phyloP scores from a whole-genome alignment of 1,140 invertebrate species.

The Steinernema khuongi region DNA sequence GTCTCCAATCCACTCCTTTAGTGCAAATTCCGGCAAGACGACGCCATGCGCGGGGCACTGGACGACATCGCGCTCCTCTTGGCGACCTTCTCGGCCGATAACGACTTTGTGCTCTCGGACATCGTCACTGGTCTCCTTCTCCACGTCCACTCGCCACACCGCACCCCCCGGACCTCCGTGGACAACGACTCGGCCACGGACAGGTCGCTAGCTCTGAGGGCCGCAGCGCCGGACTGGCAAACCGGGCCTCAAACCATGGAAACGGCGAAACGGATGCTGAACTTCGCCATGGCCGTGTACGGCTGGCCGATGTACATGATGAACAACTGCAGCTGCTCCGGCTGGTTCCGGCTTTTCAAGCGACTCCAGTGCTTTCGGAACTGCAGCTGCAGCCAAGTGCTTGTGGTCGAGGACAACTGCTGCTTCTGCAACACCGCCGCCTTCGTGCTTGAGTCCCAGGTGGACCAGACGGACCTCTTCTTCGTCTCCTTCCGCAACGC shows the following conservation, averaged over 20 bases:
- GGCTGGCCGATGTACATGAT: conserved; percentile 79
- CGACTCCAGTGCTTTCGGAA: conserved; percentile 29
- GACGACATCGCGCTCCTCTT: conserved; percentile 52
- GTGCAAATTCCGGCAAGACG: conserved; percentile 56
- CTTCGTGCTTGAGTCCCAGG: conserved; percentile 70
- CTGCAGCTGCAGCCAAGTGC: conserved; percentile 60
- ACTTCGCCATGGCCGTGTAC: conserved; percentile 75
- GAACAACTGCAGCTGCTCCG: conserved; percentile 44
- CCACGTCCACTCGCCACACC: conserved; percentile 61
- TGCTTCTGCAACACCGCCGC: conserved; percentile 80
- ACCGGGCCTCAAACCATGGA: conserved; percentile 73
- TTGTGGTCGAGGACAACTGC: conserved; percentile 78
- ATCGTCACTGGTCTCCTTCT: conserved; percentile 78
- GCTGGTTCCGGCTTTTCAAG: conserved; percentile 36
- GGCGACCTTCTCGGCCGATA: conserved; percentile 48
- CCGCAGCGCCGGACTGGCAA: conserved; percentile 31
- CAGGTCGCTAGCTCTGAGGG: too few relatives aligned
- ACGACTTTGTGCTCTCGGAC: conserved; percentile 78
- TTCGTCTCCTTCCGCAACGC: conserved; percentile 80
- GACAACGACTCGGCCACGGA: conserved; percentile 26
- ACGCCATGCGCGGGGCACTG: conserved; percentile 46
- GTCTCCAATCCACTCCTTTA: conserved; percentile 31
- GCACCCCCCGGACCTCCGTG: conserved; percentile 22
- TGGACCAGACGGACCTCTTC: conserved; percentile 73
- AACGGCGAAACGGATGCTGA: conserved; percentile 71